Percentiles rank a stretch among this genome's conserved stretches.
Conservation (phyloP, 2,888 invertebrate genomes). For the Anaspis maculata region DNA sequence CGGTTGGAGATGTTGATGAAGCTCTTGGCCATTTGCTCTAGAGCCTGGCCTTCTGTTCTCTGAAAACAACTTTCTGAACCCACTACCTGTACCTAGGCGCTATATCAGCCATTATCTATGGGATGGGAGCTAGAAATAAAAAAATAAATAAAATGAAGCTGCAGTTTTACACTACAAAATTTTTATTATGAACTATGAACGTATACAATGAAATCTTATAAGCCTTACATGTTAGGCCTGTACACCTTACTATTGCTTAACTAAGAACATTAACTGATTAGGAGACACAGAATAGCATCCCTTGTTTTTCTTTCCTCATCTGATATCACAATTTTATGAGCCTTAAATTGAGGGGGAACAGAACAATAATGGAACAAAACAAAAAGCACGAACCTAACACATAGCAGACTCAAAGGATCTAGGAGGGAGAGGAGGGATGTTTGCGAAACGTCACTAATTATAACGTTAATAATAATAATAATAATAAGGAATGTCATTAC, state of each 20-base stretch:
- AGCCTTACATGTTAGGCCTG: constrained; percentile 15
- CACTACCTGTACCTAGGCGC: too few relatives aligned
- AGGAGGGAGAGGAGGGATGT: constrained; percentile 4
- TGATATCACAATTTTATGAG: constrained; percentile 21
- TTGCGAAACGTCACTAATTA: too few relatives aligned
- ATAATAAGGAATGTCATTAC: constrained; percentile 8
- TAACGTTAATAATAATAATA: too few relatives aligned
- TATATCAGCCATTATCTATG: too few relatives aligned
- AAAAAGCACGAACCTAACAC: constrained; percentile 7
- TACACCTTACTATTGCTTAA: constrained; percentile 13
- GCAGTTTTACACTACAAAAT: constrained; percentile 27
- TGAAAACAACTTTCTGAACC: too few relatives aligned
- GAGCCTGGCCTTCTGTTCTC: too few relatives aligned
- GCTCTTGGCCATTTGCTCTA: too few relatives aligned
- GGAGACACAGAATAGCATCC: not conserved
- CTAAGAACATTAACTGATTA: constrained; percentile 1
- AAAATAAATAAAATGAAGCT: not conserved
- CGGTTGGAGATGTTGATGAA: too few relatives aligned
- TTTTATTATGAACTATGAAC: constrained; percentile 25
- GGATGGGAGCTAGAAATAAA: too few relatives aligned
- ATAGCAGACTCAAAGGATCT: constrained; percentile 4
- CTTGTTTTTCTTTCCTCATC: not conserved
- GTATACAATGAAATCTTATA: constrained; percentile 24
- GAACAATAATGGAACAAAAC: constrained; percentile 7
- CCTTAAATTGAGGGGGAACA: constrained; percentile 2